Percentiles rank a stretch among this genome's conserved stretches.
Evolutionary conservation across 2,113 vertebrate genomes (phyloP).

Genomic region (Climacteris rufus): DNA sequence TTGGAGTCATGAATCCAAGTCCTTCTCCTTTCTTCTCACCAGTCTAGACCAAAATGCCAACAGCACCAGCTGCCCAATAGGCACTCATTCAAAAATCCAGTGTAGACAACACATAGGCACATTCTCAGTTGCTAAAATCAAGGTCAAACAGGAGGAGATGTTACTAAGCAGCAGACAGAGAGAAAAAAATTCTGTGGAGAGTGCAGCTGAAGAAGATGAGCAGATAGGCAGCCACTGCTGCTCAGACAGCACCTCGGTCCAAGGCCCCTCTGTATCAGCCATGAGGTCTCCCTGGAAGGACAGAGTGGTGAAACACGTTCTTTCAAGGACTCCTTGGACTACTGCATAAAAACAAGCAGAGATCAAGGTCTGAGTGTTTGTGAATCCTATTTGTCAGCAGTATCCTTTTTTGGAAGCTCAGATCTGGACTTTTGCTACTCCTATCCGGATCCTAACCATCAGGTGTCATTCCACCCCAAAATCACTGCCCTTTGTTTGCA

Average conservation of each 20-base stretch:
- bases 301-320: background rate
- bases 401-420: background rate
- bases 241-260: background rate
- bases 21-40: background rate
- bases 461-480: background rate
- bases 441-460: fast-evolving
- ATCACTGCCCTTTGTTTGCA: background rate
- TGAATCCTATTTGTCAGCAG: background rate
- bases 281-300: background rate
- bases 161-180: background rate
- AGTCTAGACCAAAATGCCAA: constrained; percentile 17
- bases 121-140: constrained; percentile 23
- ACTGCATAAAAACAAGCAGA: background rate
- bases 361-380: background rate
- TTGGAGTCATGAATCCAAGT: background rate
- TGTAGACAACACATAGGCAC: background rate
- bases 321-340: background rate
- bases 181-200: background rate
- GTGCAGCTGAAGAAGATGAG: background rate
- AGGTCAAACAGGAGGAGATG: background rate
- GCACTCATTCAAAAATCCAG: constrained; percentile 7
- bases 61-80: constrained; percentile 33
- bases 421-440: background rate
- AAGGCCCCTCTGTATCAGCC: background rate
- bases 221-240: background rate